phyloP scores from a whole-genome alignment of 2,113 vertebrate genomes.

The Tauraco erythrolophus region DNA sequence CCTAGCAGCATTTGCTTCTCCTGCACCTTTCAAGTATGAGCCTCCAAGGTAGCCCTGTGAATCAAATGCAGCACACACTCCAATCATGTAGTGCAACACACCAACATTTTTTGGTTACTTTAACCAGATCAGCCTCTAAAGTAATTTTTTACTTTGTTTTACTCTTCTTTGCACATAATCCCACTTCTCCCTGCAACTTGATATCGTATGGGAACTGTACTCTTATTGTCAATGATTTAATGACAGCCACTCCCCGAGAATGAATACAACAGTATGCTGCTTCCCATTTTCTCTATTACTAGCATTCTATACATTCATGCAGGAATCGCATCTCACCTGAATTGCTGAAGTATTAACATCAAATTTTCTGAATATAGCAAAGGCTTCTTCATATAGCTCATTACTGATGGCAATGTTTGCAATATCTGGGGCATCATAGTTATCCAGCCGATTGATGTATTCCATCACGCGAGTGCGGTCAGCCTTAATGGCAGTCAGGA shows the following conservation, averaged over 20 bases:
- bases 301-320: neutral
- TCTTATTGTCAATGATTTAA: neutral
- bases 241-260: neutral
- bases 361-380: conserved; percentile 93
- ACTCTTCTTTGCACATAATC: neutral
- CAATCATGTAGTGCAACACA: neutral
- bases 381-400: conserved; percentile 91
- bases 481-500: conserved; percentile 92
- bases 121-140: neutral
- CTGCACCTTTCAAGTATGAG: neutral
- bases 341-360: conserved; percentile 92
- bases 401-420: conserved; percentile 92
- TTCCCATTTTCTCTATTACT: neutral
- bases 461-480: conserved; percentile 93
- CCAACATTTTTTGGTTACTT: neutral
- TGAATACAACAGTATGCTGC: neutral
- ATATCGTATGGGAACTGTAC: neutral
- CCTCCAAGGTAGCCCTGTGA: neutral
- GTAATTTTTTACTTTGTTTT: neutral
- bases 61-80: neutral
- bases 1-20: neutral
- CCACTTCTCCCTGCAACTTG: neutral
- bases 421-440: conserved; percentile 91
- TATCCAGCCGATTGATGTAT: conserved; percentile 90
- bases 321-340: conserved; percentile 76